Percentiles rank a stretch among this genome's conserved stretches.
phyloP scores from a whole-genome alignment of 1,140 invertebrate species.

The Drosophila sproati region DNA sequence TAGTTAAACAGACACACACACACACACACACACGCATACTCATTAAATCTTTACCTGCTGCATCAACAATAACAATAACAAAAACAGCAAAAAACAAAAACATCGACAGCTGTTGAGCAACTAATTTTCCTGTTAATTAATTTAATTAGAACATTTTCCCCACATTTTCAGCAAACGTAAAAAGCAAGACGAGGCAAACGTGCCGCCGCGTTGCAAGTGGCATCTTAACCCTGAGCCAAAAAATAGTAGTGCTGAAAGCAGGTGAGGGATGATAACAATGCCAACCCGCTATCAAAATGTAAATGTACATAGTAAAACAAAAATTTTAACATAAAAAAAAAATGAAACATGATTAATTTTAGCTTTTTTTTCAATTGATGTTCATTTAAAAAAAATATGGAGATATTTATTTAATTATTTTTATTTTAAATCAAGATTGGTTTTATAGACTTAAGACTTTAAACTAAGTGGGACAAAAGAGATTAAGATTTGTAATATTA shows the following conservation, averaged over 20 bases:
- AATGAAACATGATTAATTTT: not conserved
- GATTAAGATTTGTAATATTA: too few species aligned
- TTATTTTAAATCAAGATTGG: too few species aligned
- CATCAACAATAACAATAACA: constrained; percentile 15
- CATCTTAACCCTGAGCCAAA: constrained; percentile 23
- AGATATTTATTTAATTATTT: too few species aligned
- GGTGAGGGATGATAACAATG: not conserved
- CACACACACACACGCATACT: constrained; percentile 29
- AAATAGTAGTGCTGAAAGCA: not conserved
- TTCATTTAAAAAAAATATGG: too few species aligned
- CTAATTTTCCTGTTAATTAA: constrained; percentile 78
- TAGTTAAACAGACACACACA: constrained; percentile 4
- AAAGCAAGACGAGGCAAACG: constrained; percentile 27
- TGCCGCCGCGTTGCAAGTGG: constrained; percentile 6
- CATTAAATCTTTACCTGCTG: constrained; percentile 46
- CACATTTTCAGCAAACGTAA: constrained; percentile 7
- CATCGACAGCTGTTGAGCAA: constrained; percentile 65
- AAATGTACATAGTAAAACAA: not conserved
- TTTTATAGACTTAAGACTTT: too few species aligned
- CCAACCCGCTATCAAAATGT: constrained; percentile 1
- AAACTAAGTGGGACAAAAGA: too few species aligned
- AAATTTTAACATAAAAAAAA: constrained; percentile 8
- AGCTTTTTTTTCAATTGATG: not conserved
- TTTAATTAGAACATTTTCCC: constrained; percentile 67
- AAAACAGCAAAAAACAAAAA: constrained; percentile 11